phyloP scores from a whole-genome alignment of 2,888 invertebrate species.

The Poecilus cupreus region DNA sequence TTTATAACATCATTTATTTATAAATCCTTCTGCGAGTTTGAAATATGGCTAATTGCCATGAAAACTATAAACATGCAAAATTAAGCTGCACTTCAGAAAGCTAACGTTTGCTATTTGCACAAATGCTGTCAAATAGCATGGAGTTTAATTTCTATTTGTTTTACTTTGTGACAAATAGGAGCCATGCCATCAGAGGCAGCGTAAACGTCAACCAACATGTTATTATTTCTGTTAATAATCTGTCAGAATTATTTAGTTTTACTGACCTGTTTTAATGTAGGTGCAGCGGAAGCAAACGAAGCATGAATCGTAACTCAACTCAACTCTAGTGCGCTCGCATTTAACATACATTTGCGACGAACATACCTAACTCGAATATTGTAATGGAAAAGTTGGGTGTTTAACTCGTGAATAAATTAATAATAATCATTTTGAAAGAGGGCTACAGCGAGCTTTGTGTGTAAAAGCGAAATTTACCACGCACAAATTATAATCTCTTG shows the following conservation, averaged over 20 bases:
- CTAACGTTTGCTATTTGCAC: background rate
- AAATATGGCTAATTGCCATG: background rate
- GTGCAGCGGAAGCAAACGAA: background rate
- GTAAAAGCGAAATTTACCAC: background rate
- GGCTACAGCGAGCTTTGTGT: background rate
- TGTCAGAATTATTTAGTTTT: slow-evolving; percentile 30
- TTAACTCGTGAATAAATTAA: background rate
- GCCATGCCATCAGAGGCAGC: background rate
- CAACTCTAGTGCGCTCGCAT: background rate
- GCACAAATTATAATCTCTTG: background rate
- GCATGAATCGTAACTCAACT: slow-evolving; percentile 3
- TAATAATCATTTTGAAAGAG: background rate
- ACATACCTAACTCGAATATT: background rate
- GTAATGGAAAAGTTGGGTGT: slow-evolving; percentile 1
- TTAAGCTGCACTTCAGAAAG: background rate
- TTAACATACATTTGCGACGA: background rate
- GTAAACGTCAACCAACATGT: background rate
- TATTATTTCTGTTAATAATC: slow-evolving; percentile 39
- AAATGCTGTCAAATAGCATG: background rate
- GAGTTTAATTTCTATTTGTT: slow-evolving; percentile 7
- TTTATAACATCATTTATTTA: no score
- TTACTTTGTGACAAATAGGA: background rate
- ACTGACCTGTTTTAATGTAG: slow-evolving; percentile 5
- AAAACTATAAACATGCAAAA: background rate
- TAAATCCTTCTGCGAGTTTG: no score